Evolutionary conservation across 2,888 invertebrate species (phyloP).

Genomic region (Tipula lateralis): DNA sequence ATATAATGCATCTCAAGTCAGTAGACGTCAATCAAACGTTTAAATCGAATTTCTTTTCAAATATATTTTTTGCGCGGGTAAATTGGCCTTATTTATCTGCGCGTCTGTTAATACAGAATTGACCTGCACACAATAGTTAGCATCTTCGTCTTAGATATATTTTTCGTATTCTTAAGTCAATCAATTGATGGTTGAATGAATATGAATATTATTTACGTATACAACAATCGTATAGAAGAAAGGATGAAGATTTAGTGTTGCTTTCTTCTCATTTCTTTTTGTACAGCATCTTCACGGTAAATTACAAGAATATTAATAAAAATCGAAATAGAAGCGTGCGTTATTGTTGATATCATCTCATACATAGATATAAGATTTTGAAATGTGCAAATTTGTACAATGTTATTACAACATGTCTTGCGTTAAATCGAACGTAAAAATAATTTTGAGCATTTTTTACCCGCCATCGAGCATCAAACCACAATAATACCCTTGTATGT

Average conservation of each 20-base stretch:
- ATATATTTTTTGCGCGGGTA: neutral
- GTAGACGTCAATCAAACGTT: neutral
- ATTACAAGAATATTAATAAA: conserved; percentile 19
- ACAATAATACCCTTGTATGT: neutral
- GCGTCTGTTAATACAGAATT: neutral
- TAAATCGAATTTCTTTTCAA: neutral
- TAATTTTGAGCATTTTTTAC: neutral
- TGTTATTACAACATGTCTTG: conserved; percentile 24
- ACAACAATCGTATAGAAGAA: too few relatives aligned
- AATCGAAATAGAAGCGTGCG: neutral
- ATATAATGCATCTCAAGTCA: neutral
- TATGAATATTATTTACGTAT: neutral
- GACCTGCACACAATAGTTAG: neutral
- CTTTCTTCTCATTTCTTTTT: neutral
- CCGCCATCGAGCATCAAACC: neutral
- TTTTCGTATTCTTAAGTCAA: neutral
- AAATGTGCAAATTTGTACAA: neutral
- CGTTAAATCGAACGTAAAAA: neutral
- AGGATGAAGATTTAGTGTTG: neutral
- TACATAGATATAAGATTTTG: neutral
- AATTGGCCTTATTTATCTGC: neutral
- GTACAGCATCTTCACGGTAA: neutral
- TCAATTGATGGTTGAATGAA: neutral
- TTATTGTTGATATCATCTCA: neutral
- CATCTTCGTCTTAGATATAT: neutral